These are phyloP conservation scores for Aulostomus chinensis DNA, from an alignment of 2,797 vertebrate genomes.

Conservation along the genomic window DNA sequence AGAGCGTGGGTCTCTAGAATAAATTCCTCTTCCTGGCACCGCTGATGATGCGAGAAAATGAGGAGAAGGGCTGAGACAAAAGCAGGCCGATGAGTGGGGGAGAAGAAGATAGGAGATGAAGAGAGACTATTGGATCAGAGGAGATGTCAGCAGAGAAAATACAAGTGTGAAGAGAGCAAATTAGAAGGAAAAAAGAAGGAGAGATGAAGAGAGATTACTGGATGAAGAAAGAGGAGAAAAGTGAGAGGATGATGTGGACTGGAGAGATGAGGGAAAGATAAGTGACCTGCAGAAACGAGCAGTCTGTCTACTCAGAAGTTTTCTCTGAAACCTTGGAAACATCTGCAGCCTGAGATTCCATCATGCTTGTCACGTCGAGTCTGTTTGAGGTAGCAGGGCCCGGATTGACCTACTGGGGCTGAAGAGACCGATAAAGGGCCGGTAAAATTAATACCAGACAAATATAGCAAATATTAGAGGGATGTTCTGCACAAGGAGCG, in stretches of 20 bases:
- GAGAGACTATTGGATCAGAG: constrained; percentile 39
- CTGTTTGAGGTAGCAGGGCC: too few relatives aligned
- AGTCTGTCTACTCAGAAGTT: too few relatives aligned
- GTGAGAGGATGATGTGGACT: background rate
- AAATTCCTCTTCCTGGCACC: constrained; percentile 53
- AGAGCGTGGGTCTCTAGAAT: constrained; percentile 28
- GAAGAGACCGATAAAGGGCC: too few relatives aligned
- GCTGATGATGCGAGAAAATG: background rate
- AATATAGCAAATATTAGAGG: too few relatives aligned
- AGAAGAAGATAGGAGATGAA: constrained; percentile 33
- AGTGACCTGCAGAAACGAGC: too few relatives aligned
- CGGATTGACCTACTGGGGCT: too few relatives aligned
- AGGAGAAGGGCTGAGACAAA: constrained; percentile 15
- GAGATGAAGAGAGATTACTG: constrained; percentile 11
- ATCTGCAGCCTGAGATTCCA: too few relatives aligned
- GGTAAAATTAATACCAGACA: too few relatives aligned
- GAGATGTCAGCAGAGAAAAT: constrained; percentile 25
- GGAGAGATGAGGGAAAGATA: background rate
- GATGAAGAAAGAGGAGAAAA: background rate
- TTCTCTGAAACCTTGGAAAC: too few relatives aligned
- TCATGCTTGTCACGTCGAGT: too few relatives aligned
- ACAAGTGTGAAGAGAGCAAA: constrained; percentile 3
- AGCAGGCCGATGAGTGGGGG: constrained; percentile 4
- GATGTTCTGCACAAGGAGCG: too few relatives aligned
- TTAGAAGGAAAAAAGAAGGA: background rate